Percentiles rank a stretch among this genome's conserved stretches.
phyloP scores from a whole-genome alignment of 2,113 vertebrate species.

The Thalassarche chlororhynchos region DNA sequence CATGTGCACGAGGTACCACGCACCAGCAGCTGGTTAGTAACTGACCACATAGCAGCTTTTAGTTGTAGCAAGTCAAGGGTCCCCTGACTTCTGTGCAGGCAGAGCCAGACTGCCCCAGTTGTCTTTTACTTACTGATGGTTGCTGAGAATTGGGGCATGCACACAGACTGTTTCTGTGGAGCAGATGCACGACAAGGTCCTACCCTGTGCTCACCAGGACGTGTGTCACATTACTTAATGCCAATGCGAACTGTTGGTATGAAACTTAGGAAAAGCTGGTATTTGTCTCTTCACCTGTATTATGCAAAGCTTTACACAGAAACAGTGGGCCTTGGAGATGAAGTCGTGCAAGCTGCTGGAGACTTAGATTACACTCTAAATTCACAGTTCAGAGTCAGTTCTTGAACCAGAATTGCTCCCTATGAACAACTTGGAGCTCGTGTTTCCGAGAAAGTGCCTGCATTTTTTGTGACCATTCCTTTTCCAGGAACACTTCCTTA shows the following conservation, averaged over 20 bases:
- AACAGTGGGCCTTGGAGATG: not conserved
- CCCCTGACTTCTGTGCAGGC: not conserved
- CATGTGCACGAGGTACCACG: accelerated
- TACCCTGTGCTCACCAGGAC: not conserved
- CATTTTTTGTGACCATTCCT: not conserved
- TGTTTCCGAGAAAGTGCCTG: not conserved
- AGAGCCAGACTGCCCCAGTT: not conserved
- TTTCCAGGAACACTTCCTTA: not conserved
- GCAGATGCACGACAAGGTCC: not conserved
- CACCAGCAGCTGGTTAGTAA: not conserved
- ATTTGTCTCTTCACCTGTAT: not conserved
- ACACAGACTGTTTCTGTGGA: not conserved
- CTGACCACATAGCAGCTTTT: not conserved
- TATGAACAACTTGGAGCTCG: not conserved
- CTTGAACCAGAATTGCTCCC: not conserved
- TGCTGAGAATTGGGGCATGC: not conserved
- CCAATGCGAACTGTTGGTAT: not conserved
- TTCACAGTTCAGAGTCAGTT: not conserved
- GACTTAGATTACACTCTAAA: not conserved
- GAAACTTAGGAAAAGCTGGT: not conserved
- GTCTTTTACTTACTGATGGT: not conserved
- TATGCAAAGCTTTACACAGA: not conserved
- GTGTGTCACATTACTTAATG: not conserved
- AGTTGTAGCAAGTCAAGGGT: not conserved
- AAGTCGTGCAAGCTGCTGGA: not conserved